A percentile compares a stretch with the other conserved stretches of the same genome.
Evolutionary conservation across 2,113 vertebrate genomes (phyloP).

Genomic region (Chaetura pelagica): DNA sequence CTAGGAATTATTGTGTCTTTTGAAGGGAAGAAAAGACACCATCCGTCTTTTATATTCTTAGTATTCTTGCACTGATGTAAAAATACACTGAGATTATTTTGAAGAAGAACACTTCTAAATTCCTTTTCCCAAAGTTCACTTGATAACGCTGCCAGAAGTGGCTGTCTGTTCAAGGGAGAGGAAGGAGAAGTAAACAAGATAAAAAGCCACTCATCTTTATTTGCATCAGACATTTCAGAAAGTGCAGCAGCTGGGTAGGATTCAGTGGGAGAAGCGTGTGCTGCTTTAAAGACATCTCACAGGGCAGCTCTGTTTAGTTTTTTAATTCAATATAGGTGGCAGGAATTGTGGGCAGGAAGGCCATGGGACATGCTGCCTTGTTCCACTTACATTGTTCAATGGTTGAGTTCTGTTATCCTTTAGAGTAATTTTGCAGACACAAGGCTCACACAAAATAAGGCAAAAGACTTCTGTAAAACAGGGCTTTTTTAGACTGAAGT

Average conservation of each 20-base stretch:
- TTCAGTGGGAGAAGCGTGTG: background rate
- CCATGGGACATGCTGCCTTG: background rate
- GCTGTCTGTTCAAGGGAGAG: background rate
- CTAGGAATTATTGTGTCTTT: slow-evolving; percentile 6
- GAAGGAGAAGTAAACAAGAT: slow-evolving; percentile 33
- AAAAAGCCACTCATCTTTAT: slow-evolving; percentile 9
- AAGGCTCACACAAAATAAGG: background rate
- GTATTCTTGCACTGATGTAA: background rate
- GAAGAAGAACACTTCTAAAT: slow-evolving; percentile 28
- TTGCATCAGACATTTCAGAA: background rate
- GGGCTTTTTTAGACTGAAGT: background rate
- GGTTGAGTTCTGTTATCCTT: background rate
- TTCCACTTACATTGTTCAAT: background rate
- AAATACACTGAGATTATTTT: slow-evolving; percentile 51
- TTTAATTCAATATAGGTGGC: background rate
- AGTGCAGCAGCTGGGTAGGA: background rate
- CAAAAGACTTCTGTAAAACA: background rate
- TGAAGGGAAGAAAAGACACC: slow-evolving; percentile 27
- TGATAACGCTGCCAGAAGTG: slow-evolving; percentile 4
- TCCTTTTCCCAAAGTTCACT: background rate
- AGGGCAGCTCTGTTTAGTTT: background rate
- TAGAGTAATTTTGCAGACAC: background rate
- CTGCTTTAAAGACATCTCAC: background rate
- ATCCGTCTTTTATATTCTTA: background rate
- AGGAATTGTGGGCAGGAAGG: background rate